These are phyloP conservation scores for Stylophora pistillata DNA, from an alignment of 64 coral and sea anemone genomes.

Conservation along the genomic window DNA sequence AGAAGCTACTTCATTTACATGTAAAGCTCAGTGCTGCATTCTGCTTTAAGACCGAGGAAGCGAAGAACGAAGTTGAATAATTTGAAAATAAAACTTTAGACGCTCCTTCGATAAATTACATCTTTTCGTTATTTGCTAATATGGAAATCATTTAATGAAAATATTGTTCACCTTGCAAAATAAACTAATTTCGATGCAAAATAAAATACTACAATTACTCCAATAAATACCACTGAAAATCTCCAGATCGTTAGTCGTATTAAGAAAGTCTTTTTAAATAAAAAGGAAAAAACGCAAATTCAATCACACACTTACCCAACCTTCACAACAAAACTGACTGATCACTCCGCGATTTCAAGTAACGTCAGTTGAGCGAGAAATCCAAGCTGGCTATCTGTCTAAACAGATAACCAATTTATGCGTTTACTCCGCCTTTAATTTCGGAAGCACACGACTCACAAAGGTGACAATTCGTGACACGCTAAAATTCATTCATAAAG, in stretches of 20 bases:
- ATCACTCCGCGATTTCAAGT: not conserved
- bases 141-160: not conserved
- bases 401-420: slow-evolving; percentile 5
- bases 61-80: not conserved
- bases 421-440: slow-evolving; percentile 10
- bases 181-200: not conserved
- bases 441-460: not conserved
- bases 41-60: not conserved
- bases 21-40: not conserved
- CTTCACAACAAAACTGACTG: too few species aligned
- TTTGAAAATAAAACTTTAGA: not conserved
- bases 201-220: not conserved
- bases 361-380: not conserved
- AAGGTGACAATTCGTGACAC: not conserved
- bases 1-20: slow-evolving; percentile 2
- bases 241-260: not conserved
- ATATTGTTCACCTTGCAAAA: not conserved
- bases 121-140: slow-evolving; percentile 13
- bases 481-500: not conserved
- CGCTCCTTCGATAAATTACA: not conserved
- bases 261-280: too few species aligned
- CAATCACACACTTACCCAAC: not conserved
- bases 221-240: not conserved
- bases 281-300: not conserved
- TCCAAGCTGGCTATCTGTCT: not conserved